Conservation (phyloP, 2,888 invertebrate genomes). For the Drosophila kanekoi region DNA sequence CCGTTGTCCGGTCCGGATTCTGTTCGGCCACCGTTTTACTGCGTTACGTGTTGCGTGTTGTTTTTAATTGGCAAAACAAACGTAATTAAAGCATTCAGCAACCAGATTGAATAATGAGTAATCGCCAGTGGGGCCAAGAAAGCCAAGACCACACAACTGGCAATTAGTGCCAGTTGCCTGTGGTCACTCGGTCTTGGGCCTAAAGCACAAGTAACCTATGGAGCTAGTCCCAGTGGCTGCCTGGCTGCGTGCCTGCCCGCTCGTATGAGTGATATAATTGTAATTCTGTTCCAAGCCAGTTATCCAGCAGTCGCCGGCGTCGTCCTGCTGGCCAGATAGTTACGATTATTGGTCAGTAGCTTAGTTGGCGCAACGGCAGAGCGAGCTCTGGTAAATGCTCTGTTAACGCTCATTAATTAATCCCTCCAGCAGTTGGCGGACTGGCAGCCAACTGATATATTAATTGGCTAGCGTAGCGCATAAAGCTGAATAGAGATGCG, state of each 20-base stretch:
- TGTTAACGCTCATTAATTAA: background rate
- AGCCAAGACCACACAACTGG: slow-evolving; percentile 21
- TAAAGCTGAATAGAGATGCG: background rate
- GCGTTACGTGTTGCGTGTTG: slow-evolving; percentile 47
- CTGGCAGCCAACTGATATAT: background rate
- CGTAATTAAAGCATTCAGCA: slow-evolving; percentile 73
- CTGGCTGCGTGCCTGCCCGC: slow-evolving; percentile 3
- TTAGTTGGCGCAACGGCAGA: background rate
- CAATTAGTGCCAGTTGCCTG: slow-evolving; percentile 46
- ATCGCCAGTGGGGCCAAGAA: slow-evolving; percentile 30
- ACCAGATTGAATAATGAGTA: slow-evolving; percentile 72
- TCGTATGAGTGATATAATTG: slow-evolving; percentile 50
- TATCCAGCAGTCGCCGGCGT: background rate
- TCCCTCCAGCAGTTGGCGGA: background rate
- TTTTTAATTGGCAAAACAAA: slow-evolving; percentile 74
- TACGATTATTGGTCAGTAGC: background rate
- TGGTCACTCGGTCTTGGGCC: background rate
- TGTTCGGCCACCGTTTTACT: slow-evolving; percentile 3
- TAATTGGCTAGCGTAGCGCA: background rate
- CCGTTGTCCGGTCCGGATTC: slow-evolving; percentile 9
- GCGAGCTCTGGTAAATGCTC: background rate
- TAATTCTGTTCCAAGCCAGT: slow-evolving; percentile 10
- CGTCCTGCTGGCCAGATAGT: slow-evolving; percentile 1
- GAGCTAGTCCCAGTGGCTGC: background rate
- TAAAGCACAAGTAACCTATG: background rate